Evolutionary conservation across 2,888 invertebrate species (phyloP).

Genomic region (Julus scanicus): DNA sequence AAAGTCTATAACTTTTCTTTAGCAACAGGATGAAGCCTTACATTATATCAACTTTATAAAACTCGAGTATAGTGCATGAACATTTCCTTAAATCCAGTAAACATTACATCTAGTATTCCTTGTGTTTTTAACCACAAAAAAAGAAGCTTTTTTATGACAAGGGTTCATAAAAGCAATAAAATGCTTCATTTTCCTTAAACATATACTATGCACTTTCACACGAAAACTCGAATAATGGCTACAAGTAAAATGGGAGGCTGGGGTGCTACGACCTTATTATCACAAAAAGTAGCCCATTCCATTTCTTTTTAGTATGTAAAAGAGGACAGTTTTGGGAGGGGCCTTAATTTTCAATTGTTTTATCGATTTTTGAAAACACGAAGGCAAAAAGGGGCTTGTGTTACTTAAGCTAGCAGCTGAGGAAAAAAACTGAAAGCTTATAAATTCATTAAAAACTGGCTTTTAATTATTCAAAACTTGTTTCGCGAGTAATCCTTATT

Average conservation of each 20-base stretch:
- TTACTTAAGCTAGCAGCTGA: neutral
- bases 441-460: slow-evolving; percentile 22
- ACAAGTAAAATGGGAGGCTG: neutral
- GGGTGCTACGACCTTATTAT: slow-evolving; percentile 3
- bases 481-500: slow-evolving; percentile 21
- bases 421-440: neutral
- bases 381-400: neutral
- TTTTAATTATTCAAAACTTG: slow-evolving; percentile 34
- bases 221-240: neutral
- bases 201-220: neutral
- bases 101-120: no score
- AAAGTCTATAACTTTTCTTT: no score
- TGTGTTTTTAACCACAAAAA: no score
- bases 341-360: slow-evolving; percentile 27
- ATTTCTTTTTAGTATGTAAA: neutral
- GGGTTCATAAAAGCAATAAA: neutral
- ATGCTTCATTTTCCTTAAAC: slow-evolving; percentile 2
- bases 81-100: neutral
- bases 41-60: neutral
- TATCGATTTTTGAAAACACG: slow-evolving; percentile 12
- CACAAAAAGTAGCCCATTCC: neutral
- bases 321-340: neutral
- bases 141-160: slow-evolving; percentile 3
- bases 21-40: no score
- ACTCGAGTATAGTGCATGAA: neutral